Base-by-base conservation (phyloP, 1,140 invertebrate species). In the Caenorhabditis latens region DNA sequence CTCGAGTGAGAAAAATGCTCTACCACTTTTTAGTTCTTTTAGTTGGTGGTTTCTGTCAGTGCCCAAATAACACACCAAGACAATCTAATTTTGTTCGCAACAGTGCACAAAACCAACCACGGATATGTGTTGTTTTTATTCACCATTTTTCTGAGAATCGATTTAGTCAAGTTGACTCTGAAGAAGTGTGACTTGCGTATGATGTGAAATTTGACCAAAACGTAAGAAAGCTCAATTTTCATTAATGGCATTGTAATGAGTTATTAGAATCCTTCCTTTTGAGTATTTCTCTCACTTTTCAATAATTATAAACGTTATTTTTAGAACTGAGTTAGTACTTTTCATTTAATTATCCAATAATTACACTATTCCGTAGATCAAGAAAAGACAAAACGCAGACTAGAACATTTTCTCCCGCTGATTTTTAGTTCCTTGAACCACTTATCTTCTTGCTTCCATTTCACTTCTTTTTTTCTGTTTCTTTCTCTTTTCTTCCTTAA, bases 81-180 rank as follows among this genome's bases (percentile, higher is more conserved):
- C 71, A 79, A 79, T 79, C 46, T 79, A 79, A 79, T 79, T 79
- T 79, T 21, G 71, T 24, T 48, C 71, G 46, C 71, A 79, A 79
- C 71, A 50, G 71, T 79, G 71, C 43, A 50, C 71, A 50, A 79
- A 79, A 50, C 46, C 43, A 71, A 46, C 8, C 40, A 71, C 8
- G 43, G 43, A 19, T 71, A n/a, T 71, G 4, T 46, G 40, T 43
- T 19, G 21, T 48, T 79, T 21, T 50, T 50, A 53, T 50, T 24
- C 67, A 21, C 53, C n/a, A 16, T 42, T 50, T 9, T 50, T 48
- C n/a, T 50, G 11, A 13, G 2, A 13, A 50, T 14, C 40, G 24
- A n/a, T 46, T 71, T 7, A 19, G 5, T 71, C 19, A 14, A 40
- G 13, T 65, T 42, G 2, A 40, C n/a, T 79, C 46, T 19, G 7